These are phyloP conservation scores for Parasteatoda tepidariorum DNA, from an alignment of 1,140 invertebrate genomes.

Conservation along the genomic window DNA sequence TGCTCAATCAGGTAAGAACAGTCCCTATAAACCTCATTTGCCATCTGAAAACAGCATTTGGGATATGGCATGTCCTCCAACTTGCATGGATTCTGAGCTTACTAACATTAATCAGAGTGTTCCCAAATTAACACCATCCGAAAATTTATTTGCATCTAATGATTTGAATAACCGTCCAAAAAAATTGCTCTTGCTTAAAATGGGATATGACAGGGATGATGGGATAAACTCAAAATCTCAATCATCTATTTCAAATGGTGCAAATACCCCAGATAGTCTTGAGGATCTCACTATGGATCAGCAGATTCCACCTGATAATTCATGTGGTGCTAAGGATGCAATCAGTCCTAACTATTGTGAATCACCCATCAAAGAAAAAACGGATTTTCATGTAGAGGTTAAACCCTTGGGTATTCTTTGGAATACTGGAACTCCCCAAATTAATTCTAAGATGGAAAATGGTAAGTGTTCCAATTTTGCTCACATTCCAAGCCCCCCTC, in stretches of 20 bases:
- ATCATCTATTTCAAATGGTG: conserved; percentile 28
- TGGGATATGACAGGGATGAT: neutral
- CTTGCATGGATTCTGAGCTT: conserved; percentile 51
- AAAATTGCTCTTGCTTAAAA: conserved; percentile 11
- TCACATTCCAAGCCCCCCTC: neutral
- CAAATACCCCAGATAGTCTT: conserved; percentile 50
- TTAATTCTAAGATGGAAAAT: neutral
- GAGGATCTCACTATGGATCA: conserved; percentile 23
- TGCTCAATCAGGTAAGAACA: conserved; percentile 45
- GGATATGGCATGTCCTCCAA: conserved; percentile 29
- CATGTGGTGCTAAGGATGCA: neutral
- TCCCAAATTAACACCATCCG: neutral
- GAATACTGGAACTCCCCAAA: conserved; percentile 1
- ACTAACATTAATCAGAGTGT: conserved; percentile 21
- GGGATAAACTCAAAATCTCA: neutral
- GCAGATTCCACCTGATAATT: neutral
- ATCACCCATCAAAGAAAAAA: neutral
- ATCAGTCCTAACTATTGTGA: neutral
- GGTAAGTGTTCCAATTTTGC: neutral
- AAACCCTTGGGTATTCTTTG: conserved; percentile 45
- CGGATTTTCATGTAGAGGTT: neutral
- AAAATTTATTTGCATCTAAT: neutral
- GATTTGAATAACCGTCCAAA: conserved; percentile 11
- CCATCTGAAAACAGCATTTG: conserved; percentile 39
- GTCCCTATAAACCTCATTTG: conserved; percentile 26